Base-by-base conservation (phyloP, 2,888 invertebrate species). In the Pammene fasciana region DNA sequence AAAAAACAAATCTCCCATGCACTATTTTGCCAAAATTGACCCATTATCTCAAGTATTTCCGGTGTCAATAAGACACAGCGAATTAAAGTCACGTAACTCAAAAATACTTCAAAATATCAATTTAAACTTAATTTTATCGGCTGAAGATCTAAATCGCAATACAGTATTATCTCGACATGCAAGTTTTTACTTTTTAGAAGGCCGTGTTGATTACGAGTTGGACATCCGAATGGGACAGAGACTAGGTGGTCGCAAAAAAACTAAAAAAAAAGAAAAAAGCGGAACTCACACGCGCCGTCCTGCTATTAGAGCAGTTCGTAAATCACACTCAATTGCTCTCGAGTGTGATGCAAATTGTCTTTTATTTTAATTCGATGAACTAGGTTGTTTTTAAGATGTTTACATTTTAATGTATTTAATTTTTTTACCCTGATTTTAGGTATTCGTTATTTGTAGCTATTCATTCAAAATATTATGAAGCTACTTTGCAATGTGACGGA, bases 181-280 rank as follows among this genome's bases (percentile, higher is more conserved):
- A 38, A 5, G 34, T 61, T 61, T 48, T 61, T 48, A 48, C 48
- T 59, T 60, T 59, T 60, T 34, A 57, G 43, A 26, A 43, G 18
- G 14, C 36, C 61, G 61, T 61, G 55, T 86, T 87, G 86, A 89
- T 90, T 87, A 89, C 73, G 84, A 86, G 76, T 77, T 78, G 78
- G 75, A 79, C 75, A 75, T 77, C 85, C 82, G 80, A 75, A 76
- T 85, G 84, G 84, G 86, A 85, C 84, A 80, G 78, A 13, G 48
- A 8, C 78, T 77, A 79, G 86, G 88, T 88, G 89, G 88, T 87
- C 86, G 83, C 82, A 82, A 85, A 86, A 88, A 84, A 74, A 50
- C 5, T 5, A 43, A 50, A 34, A 46, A 65, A 56, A 50, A 61
- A 48, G 8, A n/a, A 26, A 41, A 57, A 71, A 73, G 71, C 70